A percentile compares a stretch with the other conserved stretches of the same genome.
Evolutionary conservation across 2,113 vertebrate genomes (phyloP).

Genomic region (Dipodomys merriami): DNA sequence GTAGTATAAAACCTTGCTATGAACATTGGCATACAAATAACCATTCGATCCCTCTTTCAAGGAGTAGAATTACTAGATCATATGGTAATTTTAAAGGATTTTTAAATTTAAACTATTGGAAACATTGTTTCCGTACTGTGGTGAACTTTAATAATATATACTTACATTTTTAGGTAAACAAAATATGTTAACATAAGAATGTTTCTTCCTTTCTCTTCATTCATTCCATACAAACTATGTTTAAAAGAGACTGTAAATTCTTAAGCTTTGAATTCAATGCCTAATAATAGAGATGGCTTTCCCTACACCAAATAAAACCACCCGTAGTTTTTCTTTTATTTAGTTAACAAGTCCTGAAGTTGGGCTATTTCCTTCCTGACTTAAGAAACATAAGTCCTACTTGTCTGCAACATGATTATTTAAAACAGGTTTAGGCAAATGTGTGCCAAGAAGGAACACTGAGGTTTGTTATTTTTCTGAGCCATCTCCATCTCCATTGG

Average conservation of each 20-base stretch:
- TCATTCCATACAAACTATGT: neutral
- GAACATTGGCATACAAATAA: neutral
- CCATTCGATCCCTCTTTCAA: neutral
- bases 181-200: neutral
- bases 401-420: conserved; percentile 67
- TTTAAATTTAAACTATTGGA: conserved; percentile 52
- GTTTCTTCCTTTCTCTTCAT: conserved; percentile 47
- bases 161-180: conserved; percentile 1
- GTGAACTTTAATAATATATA: conserved; percentile 1
- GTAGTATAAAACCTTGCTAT: neutral
- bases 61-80: neutral
- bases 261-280: conserved; percentile 69
- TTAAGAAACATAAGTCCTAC: conserved; percentile 64
- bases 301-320: conserved; percentile 52
- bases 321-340: conserved; percentile 68
- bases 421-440: conserved; percentile 74
- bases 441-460: conserved; percentile 65
- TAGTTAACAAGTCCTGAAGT: conserved; percentile 70
- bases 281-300: conserved; percentile 73
- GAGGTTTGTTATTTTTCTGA: conserved; percentile 76
- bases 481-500: conserved; percentile 67
- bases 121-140: conserved; percentile 40
- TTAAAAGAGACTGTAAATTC: conserved; percentile 38
- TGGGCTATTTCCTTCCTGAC: conserved; percentile 72
- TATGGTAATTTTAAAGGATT: conserved; percentile 45